A percentile compares a stretch with the other conserved stretches of the same genome.
phyloP scores from a whole-genome alignment of 2,113 vertebrate genomes.

The Pterocles burchelli region DNA sequence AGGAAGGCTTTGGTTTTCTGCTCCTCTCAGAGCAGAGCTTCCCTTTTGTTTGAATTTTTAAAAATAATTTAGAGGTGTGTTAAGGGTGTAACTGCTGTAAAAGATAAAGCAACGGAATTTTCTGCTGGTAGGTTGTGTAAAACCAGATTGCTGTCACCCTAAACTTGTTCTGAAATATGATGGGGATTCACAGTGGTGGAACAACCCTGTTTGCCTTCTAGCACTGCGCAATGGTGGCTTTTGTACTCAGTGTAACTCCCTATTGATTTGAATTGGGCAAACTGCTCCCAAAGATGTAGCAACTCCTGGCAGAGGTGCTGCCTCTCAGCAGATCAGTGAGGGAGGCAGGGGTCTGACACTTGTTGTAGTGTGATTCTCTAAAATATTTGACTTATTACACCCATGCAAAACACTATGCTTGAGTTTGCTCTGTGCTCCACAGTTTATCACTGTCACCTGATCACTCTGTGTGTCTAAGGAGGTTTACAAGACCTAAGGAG shows the following conservation, averaged over 20 bases:
- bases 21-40: background rate
- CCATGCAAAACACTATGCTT: background rate
- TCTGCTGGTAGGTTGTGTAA: background rate
- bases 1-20: background rate
- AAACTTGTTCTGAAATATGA: background rate
- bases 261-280: background rate
- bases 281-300: background rate
- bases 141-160: background rate
- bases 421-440: background rate
- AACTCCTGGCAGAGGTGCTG: background rate
- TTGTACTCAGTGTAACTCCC: background rate
- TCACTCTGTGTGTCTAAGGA: background rate
- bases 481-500: background rate
- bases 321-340: background rate
- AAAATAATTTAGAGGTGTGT: background rate
- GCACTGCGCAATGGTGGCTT: background rate
- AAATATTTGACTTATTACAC: background rate
- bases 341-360: background rate
- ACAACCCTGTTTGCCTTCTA: background rate
- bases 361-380: background rate
- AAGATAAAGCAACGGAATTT: background rate
- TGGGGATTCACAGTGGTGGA: background rate
- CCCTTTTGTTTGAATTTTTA: background rate
- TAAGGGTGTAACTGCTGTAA: background rate
- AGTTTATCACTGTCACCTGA: background rate